These are phyloP conservation scores for Ecdyonurus torrentis DNA, from an alignment of 2,888 invertebrate genomes.

Conservation along the genomic window DNA sequence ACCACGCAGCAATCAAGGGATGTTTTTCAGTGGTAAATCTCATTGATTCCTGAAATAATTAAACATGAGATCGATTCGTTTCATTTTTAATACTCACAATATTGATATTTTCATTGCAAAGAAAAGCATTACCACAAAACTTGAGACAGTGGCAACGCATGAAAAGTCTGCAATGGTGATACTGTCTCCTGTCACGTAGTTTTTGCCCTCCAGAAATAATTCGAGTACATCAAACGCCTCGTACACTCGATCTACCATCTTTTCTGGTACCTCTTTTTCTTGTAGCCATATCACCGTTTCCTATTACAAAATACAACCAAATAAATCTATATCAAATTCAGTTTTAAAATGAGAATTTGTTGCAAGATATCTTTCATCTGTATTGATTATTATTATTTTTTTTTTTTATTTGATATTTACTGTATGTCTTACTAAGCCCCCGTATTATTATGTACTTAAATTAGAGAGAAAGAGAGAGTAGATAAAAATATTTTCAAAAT, in stretches of 20 bases:
- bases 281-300: constrained; percentile 38
- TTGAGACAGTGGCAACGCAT: constrained; percentile 36
- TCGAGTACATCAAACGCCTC: constrained; percentile 41
- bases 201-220: constrained; percentile 34
- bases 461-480: no score
- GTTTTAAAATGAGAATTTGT: no score
- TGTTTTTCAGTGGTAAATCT: background rate
- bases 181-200: constrained; percentile 42
- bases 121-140: constrained; percentile 39
- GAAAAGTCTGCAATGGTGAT: constrained; percentile 47
- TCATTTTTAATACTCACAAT: background rate
- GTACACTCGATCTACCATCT: constrained; percentile 35
- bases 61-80: background rate
- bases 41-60: background rate
- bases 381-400: no score
- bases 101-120: no score
- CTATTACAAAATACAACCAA: background rate
- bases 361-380: no score
- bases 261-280: constrained; percentile 35
- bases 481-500: no score
- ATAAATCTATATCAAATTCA: no score
- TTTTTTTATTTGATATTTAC: no score
- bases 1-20: background rate
- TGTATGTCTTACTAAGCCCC: no score
- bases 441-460: no score